Base-by-base conservation (phyloP, 2,888 invertebrate genomes). In the Oxycera nigricornis region DNA sequence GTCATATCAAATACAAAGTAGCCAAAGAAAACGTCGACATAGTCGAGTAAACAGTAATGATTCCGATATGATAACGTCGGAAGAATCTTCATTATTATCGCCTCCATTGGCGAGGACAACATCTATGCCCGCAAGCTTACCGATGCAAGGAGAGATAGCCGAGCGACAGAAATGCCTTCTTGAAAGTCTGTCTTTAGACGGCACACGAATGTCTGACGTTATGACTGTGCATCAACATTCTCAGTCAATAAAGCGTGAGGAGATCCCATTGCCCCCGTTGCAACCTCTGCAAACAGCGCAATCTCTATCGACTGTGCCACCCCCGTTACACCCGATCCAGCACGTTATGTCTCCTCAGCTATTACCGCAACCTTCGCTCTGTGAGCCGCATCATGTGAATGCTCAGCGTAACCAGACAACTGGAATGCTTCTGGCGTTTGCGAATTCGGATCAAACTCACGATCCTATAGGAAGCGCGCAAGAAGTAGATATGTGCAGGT, bases 31-130 rank as follows among this genome's bases (percentile, higher is more conserved):
- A 20, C 84, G 88, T 2, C 88, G 93, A 68, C 90, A 91, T 30
- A 88, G 93, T 11, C 84, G 92, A 26, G 92, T 92, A 83, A 92
- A 92, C 83, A 93, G 93, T 0, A 92, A 91, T 0, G 93, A 94
- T 81, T 92, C 92, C 1, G 92, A 93, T 79, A 84, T 91, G 79
- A 86, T 90, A 14, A 92, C 93, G 4, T 92, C 93, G 0, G 94
- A 95, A 80, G 93, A 93, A 78, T 88, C 88, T 67, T 85, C 88
- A 0, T 81, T 87, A 75, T 83, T 89, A 17, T 90, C 91, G 0
- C 90, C 91, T 7, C 77, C 79, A 6, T 72, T 86, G 79, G 76
- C 83, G 70, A 62, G 65, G 3, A 24, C 57, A 9, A 65, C 30
- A 28, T 61, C 62, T 2, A 31, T 78, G 1, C 75, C 79, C 77